phyloP scores from a whole-genome alignment of 1,140 invertebrate species.

The Ceratina calcarata region DNA sequence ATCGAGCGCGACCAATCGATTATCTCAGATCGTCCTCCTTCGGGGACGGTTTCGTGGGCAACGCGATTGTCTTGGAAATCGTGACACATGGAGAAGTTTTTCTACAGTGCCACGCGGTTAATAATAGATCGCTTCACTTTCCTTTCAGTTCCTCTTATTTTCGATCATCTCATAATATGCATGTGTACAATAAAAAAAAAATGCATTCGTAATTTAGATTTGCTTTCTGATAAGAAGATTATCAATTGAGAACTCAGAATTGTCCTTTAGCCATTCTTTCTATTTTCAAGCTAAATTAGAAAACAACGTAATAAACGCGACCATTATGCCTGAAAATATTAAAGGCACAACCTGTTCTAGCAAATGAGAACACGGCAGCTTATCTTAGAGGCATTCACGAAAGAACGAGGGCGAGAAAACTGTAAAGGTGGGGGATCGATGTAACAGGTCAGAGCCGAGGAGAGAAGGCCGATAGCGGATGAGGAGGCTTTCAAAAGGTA shows the following conservation, averaged over 20 bases:
- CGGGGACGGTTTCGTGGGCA: constrained; percentile 20
- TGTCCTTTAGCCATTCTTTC: too few relatives aligned
- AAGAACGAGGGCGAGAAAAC: constrained; percentile 13
- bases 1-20: constrained; percentile 69
- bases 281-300: too few relatives aligned
- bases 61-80: constrained; percentile 40
- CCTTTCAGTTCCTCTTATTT: neutral
- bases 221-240: too few relatives aligned
- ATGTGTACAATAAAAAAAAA: too few relatives aligned
- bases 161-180: neutral
- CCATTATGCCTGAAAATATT: too few relatives aligned
- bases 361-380: neutral
- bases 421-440: neutral
- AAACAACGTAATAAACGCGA: too few relatives aligned
- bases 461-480: constrained; percentile 3
- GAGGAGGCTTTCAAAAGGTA: constrained; percentile 24
- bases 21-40: constrained; percentile 64
- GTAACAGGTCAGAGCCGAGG: constrained; percentile 8
- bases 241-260: too few relatives aligned
- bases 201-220: too few relatives aligned
- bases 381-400: constrained; percentile 10
- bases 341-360: too few relatives aligned
- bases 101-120: neutral
- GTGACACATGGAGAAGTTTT: constrained; percentile 18
- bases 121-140: neutral